Evolutionary conservation across 2,888 invertebrate species (phyloP).

Genomic region (Clunio marinus): DNA sequence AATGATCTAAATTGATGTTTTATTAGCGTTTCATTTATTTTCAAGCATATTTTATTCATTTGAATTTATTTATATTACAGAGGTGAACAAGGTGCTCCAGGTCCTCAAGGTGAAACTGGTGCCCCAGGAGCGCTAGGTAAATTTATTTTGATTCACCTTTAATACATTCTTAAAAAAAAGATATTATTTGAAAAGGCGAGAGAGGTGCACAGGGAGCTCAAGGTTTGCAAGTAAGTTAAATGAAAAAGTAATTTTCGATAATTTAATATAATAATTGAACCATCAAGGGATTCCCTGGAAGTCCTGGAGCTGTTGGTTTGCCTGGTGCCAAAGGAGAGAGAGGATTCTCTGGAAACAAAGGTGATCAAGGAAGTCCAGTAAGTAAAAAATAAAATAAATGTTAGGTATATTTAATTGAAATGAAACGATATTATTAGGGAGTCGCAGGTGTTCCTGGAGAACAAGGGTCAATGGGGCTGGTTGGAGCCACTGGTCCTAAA

Average conservation of each 20-base stretch:
- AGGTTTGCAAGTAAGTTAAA: slow-evolving; percentile 48
- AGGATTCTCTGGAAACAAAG: slow-evolving; percentile 66
- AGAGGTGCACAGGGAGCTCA: slow-evolving; percentile 54
- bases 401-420: not conserved
- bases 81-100: slow-evolving; percentile 40
- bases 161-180: not conserved
- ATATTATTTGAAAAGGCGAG: slow-evolving; percentile 48
- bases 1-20: not conserved
- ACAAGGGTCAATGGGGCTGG: slow-evolving; percentile 16
- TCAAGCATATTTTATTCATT: not conserved
- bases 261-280: slow-evolving; percentile 54
- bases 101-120: slow-evolving; percentile 3
- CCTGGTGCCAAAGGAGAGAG: slow-evolving; percentile 71
- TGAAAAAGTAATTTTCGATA: not conserved
- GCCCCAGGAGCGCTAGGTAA: not conserved
- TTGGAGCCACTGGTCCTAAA: slow-evolving; percentile 53
- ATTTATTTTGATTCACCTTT: not conserved
- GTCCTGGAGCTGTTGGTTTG: slow-evolving; percentile 66
- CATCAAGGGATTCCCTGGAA: slow-evolving; percentile 55
- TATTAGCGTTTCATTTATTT: not conserved
- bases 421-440: too few species aligned
- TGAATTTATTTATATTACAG: not conserved
- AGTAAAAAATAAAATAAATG: not conserved
- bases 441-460: slow-evolving; percentile 11
- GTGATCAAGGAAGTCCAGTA: slow-evolving; percentile 63